Evolutionary conservation across 2,797 vertebrate species (phyloP), one percentile per base, ranked within the genome.

Genomic region (Amniataba percoides): DNA sequence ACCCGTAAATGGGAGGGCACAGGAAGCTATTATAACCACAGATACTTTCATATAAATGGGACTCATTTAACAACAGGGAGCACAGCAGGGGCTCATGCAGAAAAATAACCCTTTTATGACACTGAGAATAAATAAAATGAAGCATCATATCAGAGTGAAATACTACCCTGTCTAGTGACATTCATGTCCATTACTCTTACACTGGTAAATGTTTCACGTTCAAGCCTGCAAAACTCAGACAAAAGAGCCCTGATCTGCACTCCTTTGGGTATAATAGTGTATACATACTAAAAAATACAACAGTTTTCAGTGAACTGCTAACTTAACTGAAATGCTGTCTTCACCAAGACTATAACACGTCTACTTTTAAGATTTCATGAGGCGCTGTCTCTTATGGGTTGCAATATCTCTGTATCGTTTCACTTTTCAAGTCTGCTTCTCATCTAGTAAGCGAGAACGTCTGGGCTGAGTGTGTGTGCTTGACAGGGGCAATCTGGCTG

Each of bases 321-420:
- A 77, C 67, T 83, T 85, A 70, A 82, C 84, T 83, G 77, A 88
- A 89, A 87, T 36, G 62, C 51, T 74, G 75, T 75, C 84, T 59
- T 84, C 79, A 68, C 62, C 80, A 48, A 70, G 82, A 78, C 84
- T 68, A 78, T 65, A 78, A 78, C 74, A 77, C 76, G 64, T 88
- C 75, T 75, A 58, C 52, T 62, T 87, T 94, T 87, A 94, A 92
- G 80, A 90, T 94, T 95, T 94, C 63, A 94, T 94, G 89, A 93
- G 82, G 71, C 3, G 3, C 56, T 79, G 87, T 90, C 86, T 87
- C 88, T 80, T 87, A 86, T 82, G 80, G 80, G 78, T 86, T 87
- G 82, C 85, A 83, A 75, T 87, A 77, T 84, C 89, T 73, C 75
- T 27, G 88, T 91, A 92, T 87, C 12, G 71, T 89, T 92, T 93